Percentiles rank a stretch among this genome's conserved stretches.
Conservation (phyloP, 2,888 invertebrate genomes). For the Stenolophus ochropezus region DNA sequence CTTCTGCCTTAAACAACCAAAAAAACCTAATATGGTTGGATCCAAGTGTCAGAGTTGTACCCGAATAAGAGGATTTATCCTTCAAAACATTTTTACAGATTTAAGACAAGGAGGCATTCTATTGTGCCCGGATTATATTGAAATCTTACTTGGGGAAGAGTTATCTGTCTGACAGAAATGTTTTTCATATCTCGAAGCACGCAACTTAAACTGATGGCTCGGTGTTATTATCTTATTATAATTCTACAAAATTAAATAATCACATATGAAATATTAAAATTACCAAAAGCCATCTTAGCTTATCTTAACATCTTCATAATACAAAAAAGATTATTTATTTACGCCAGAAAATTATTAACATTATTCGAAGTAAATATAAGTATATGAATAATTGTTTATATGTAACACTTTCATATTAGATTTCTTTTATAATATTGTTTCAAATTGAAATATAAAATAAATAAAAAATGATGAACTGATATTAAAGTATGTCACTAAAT, state of each 20-base stretch:
- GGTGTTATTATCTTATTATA: neutral
- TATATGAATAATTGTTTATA: too few species aligned
- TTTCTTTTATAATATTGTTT: too few species aligned
- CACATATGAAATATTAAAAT: neutral
- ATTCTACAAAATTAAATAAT: neutral
- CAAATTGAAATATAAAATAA: too few species aligned
- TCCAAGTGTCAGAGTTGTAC: slow-evolving; percentile 27
- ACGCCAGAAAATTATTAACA: too few species aligned
- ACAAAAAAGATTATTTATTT: too few species aligned
- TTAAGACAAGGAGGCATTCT: neutral
- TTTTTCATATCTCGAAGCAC: neutral
- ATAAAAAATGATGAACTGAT: too few species aligned
- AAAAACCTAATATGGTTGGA: slow-evolving; percentile 5
- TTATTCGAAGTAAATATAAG: too few species aligned
- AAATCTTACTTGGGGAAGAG: neutral
- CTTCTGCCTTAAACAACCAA: slow-evolving; percentile 8
- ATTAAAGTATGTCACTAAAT: too few species aligned
- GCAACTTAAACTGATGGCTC: neutral
- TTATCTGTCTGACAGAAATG: neutral
- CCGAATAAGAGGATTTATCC: slow-evolving; percentile 28
- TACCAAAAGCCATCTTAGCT: neutral
- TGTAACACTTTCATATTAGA: too few species aligned
- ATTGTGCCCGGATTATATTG: neutral
- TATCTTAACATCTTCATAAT: neutral
- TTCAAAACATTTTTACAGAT: slow-evolving; percentile 40